Conservation (phyloP, 2,113 vertebrate species). For the Oncorhynchus mykiss region DNA sequence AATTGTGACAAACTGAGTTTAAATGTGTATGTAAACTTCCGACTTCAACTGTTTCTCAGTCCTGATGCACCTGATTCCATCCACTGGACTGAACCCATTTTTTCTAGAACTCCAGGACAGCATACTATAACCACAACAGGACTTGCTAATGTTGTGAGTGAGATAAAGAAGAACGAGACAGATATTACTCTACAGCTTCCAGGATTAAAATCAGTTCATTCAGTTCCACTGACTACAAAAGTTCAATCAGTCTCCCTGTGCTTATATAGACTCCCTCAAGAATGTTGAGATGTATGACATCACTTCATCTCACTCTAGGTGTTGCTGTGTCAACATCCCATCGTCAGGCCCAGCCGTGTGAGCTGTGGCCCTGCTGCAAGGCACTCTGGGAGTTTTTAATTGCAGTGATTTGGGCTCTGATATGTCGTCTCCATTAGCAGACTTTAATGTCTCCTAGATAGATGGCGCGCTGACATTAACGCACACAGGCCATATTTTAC, state of each 20-base stretch:
- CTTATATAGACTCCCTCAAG: background rate
- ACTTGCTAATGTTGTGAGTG: too few relatives aligned
- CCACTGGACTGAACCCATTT: too few relatives aligned
- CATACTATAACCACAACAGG: too few relatives aligned
- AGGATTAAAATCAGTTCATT: background rate
- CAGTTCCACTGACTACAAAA: background rate
- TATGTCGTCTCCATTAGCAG: slow-evolving; percentile 74
- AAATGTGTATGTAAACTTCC: too few relatives aligned
- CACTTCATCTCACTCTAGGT: slow-evolving; percentile 37
- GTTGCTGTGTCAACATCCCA: slow-evolving; percentile 39
- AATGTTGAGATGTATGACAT: slow-evolving; percentile 52
- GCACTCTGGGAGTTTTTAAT: slow-evolving; percentile 66
- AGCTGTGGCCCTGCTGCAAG: slow-evolving; percentile 8
- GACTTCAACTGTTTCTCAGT: too few relatives aligned
- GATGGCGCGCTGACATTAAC: slow-evolving; percentile 71
- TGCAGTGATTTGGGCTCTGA: slow-evolving; percentile 70
- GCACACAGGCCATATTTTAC: slow-evolving; percentile 63
- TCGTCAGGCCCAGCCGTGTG: too few relatives aligned
- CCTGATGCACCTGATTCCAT: too few relatives aligned
- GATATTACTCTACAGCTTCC: too few relatives aligned
- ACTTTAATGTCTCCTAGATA: slow-evolving; percentile 67
- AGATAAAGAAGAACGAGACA: too few relatives aligned
- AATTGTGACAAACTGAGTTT: too few relatives aligned
- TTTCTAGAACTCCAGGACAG: too few relatives aligned
- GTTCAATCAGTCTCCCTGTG: background rate